Percentiles rank a stretch among this genome's conserved stretches.
These are phyloP conservation scores for Bellardia bayeri DNA, from an alignment of 2,888 invertebrate genomes.

Conservation along the genomic window DNA sequence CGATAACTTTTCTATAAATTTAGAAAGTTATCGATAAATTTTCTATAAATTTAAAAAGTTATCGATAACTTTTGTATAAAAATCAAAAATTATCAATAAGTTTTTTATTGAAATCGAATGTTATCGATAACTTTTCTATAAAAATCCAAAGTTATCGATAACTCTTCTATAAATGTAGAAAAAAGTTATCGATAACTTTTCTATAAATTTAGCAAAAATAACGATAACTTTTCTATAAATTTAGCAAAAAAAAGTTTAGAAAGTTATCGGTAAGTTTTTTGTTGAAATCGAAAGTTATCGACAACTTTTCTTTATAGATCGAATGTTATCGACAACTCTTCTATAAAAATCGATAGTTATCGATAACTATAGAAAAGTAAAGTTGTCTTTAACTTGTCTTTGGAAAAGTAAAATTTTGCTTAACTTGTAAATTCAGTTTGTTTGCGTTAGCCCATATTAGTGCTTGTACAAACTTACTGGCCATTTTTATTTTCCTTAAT, in stretches of 20 bases:
- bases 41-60: too few species aligned
- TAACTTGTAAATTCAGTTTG: neutral
- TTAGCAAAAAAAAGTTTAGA: too few species aligned
- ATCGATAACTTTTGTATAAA: too few species aligned
- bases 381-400: neutral
- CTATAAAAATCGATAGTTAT: neutral
- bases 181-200: neutral
- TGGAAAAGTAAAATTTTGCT: neutral
- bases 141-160: neutral
- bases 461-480: neutral
- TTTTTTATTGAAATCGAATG: too few species aligned
- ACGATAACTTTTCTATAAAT: neutral
- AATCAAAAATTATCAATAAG: too few species aligned
- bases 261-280: constrained; percentile 7
- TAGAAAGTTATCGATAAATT: neutral
- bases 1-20: neutral
- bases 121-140: neutral
- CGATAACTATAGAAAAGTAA: neutral
- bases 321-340: neutral
- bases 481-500: neutral
- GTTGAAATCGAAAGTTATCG: neutral
- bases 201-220: neutral
- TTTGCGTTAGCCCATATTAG: too few species aligned
- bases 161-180: neutral
- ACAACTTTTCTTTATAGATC: neutral